Percentiles rank a stretch among this genome's conserved stretches.
phyloP scores from a whole-genome alignment of 2,113 vertebrate genomes.

The Probosciger aterrimus region DNA sequence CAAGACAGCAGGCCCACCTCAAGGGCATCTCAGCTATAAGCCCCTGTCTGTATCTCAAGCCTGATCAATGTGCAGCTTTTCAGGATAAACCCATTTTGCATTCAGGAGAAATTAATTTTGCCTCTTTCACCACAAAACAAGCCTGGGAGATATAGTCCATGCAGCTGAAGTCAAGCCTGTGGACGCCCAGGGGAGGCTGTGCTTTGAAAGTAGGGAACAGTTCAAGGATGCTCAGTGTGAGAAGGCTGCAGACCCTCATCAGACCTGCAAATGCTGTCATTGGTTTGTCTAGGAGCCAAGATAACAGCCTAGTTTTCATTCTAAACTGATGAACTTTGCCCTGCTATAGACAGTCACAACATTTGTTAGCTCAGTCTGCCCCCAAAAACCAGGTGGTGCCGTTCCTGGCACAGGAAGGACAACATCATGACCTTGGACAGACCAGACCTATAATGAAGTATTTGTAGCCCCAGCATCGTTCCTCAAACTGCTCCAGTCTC shows the following conservation, averaged over 20 bases:
- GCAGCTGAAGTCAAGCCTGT: not conserved
- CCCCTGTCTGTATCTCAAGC: not conserved
- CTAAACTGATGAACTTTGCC: not conserved
- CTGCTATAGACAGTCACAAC: not conserved
- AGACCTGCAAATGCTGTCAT: not conserved
- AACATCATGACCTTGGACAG: not conserved
- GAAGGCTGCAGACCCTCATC: not conserved
- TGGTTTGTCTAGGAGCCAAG: not conserved
- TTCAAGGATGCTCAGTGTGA: not conserved
- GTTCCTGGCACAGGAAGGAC: not conserved
- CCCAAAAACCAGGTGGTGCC: not conserved
- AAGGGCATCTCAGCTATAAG: not conserved
- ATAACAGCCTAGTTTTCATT: not conserved
- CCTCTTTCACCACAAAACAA: not conserved
- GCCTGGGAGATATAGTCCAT: not conserved
- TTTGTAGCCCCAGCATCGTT: fast-evolving
- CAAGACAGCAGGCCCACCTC: not conserved
- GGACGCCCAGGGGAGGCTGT: not conserved
- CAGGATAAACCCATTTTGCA: not conserved
- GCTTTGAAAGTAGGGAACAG: not conserved
- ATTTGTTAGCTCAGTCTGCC: not conserved
- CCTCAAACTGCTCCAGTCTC: not conserved
- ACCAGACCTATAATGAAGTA: not conserved
- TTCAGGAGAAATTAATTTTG: not conserved
- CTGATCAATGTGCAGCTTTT: not conserved